Base-by-base conservation (phyloP, 2,113 vertebrate species). In the Pyrgilauda ruficollis region DNA sequence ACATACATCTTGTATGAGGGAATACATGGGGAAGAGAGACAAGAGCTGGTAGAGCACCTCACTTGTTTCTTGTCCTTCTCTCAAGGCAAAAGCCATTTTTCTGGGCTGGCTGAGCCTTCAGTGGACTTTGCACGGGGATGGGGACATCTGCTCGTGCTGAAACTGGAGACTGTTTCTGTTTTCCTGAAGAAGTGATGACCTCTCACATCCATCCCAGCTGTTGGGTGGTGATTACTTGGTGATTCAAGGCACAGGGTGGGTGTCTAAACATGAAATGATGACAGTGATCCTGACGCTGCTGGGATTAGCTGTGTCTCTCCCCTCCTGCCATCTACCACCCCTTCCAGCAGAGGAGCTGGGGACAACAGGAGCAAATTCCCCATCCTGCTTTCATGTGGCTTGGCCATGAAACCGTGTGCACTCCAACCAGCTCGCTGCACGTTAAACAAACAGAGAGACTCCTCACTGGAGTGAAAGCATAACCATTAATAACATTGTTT, bases 401-500 rank as follows among this genome's bases (percentile, higher is more conserved):
- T 92, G 89, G 82, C 91, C 76, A 59, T 30, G 91, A 89, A 90
- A 80, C 66, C 68, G 21, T 90, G 93, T 26, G 14, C 76, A 72
- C 81, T 84, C 37, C 31, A 82, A 84, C 55, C 73, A 93, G 87
- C 35, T 56, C 56, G 63, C 84, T 87, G 77, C 82, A 93, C 19
- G 15, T 97, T 96, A 96, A 97, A 94, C 96, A 97, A 97, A 93
- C 84, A 93, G 50, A 79, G 92, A 89, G 73, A 61, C 77, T 94
- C 68, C 84, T 90, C 15, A 3, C 80, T 74, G 86, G 55, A 96
- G 89, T 84, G 86, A 96, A 93, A 96, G 93, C 81, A 76, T 53
- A 74, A 87, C 84, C 94, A 97, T 96, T 95, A 96, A 95, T 93
- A 92, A 94, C 44, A 2, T 80, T 97, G 97, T 97, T 97, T 97